Evolutionary conservation across 2,797 vertebrate genomes (phyloP).

Genomic region (Centroberyx gerrardi): DNA sequence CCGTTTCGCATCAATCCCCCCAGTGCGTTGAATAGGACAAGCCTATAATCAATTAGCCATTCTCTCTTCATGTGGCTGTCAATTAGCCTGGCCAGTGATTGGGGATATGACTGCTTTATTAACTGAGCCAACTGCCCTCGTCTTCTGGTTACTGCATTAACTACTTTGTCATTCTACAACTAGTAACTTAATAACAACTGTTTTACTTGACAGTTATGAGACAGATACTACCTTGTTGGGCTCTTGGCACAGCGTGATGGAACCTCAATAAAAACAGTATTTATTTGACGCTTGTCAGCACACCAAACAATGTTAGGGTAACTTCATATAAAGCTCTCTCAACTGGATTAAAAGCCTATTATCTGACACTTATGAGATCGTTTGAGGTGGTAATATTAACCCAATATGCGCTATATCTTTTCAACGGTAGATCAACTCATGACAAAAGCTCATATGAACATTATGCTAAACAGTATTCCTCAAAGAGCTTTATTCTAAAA

Average conservation of each 20-base stretch:
- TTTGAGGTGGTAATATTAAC: neutral
- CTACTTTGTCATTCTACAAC: conserved; percentile 62
- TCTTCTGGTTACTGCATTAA: conserved; percentile 67
- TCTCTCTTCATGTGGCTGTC: conserved; percentile 80
- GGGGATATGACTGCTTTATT: conserved; percentile 72
- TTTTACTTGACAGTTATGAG: conserved; percentile 66
- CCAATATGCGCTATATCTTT: neutral
- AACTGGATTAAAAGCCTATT: neutral
- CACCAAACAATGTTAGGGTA: too few species aligned
- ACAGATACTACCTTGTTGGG: conserved; percentile 14
- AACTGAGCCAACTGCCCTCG: conserved; percentile 50
- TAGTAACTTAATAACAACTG: conserved; percentile 65
- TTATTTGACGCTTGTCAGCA: conserved; percentile 5
- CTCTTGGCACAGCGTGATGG: conserved; percentile 14
- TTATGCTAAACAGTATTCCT: too few species aligned
- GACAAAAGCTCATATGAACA: too few species aligned
- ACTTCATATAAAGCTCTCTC: too few species aligned
- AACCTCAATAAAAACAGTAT: neutral
- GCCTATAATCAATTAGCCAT: conserved; percentile 88
- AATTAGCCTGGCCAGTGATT: conserved; percentile 71
- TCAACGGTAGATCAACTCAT: too few species aligned
- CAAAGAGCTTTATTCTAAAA: too few species aligned
- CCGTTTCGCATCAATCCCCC: conserved; percentile 59
- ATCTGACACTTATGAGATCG: neutral
- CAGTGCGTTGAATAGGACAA: conserved; percentile 74